Evolutionary conservation across 1,140 invertebrate species (phyloP), one percentile per base, ranked within the genome.

Genomic region (Thalassaphorura encarpata): DNA sequence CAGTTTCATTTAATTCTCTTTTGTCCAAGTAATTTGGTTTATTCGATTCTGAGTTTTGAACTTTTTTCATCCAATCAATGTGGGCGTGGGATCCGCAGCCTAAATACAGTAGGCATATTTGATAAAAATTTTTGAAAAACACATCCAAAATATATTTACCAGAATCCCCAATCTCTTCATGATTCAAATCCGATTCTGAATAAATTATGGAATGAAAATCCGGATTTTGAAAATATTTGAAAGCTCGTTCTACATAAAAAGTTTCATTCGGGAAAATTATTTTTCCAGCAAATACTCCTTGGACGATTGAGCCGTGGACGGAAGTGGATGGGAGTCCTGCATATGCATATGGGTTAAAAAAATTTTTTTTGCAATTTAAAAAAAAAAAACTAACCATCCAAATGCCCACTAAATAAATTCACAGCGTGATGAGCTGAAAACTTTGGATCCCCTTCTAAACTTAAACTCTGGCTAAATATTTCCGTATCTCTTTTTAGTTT

Each of bases 231-330:
- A 89, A 87, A 76, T 92, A 94, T 72, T 87, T 82, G 66, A 85
- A 79, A 40, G 89, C 82, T 73, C 85, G 84, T 75, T 99, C 95
- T 60, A 99, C 85, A 72, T 87, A 97, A 77, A 82, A 98, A 41
- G 82, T 79, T 52, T 82, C 84, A 64, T 80, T 77, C 40, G 80
- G 76, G 56, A 89, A 84, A 64, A 85, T 74, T 61, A 99, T 92
- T 75, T 91, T 89, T 45, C 96, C 96, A 69, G 96, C 87, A 74
- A 98, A 98, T 50, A 97, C 80, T 56, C 95, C 95, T 71, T 93
- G 83, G 63, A 82, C 82, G 69, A 99, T 80, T 67, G 92, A 93
- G 58, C 95, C 94, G 76, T 89, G 94, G 62, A 91, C 90, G 56
- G 77, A 73, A 67, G 87, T 91, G 52, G 79, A 78, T 49, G 83